These are phyloP conservation scores for Nylanderia fulva DNA, from an alignment of 1,140 invertebrate genomes.

Conservation along the genomic window DNA sequence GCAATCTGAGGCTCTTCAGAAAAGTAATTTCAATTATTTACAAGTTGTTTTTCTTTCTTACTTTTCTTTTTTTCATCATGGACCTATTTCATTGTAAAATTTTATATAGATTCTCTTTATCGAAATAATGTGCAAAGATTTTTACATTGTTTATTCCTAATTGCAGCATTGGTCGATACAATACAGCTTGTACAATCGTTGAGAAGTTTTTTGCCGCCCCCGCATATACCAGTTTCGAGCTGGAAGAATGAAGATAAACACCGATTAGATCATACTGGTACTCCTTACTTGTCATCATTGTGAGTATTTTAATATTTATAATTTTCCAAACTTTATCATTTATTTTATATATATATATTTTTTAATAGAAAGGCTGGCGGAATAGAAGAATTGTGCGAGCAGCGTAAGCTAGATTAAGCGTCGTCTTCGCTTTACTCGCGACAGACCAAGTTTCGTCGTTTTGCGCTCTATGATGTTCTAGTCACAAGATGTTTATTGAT, in stretches of 20 bases:
- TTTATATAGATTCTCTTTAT: background rate
- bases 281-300: slow-evolving; percentile 81
- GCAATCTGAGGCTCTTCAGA: slow-evolving; percentile 94
- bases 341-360: background rate
- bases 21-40: slow-evolving; percentile 87
- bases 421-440: slow-evolving; percentile 65
- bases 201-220: slow-evolving; percentile 92
- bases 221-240: slow-evolving; percentile 94
- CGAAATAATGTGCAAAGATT: slow-evolving; percentile 3
- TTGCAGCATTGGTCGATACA: slow-evolving; percentile 92
- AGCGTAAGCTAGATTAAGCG: slow-evolving; percentile 80
- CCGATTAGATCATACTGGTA: slow-evolving; percentile 85
- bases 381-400: slow-evolving; percentile 80
- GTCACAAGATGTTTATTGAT: slow-evolving; percentile 82
- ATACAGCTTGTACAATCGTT: slow-evolving; percentile 94
- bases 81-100: background rate
- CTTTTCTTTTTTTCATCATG: background rate
- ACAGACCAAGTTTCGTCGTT: slow-evolving; percentile 69
- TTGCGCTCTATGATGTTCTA: slow-evolving; percentile 81
- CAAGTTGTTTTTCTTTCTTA: background rate
- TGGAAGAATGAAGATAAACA: slow-evolving; percentile 95
- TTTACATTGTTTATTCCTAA: slow-evolving; percentile 72
- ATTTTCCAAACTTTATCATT: background rate
- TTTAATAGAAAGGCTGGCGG: slow-evolving; percentile 77
- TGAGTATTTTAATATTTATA: slow-evolving; percentile 72